A percentile compares a stretch with the other conserved stretches of the same genome.
Conservation (phyloP, 2,113 vertebrate species). For the Entelurus aequoreus region DNA sequence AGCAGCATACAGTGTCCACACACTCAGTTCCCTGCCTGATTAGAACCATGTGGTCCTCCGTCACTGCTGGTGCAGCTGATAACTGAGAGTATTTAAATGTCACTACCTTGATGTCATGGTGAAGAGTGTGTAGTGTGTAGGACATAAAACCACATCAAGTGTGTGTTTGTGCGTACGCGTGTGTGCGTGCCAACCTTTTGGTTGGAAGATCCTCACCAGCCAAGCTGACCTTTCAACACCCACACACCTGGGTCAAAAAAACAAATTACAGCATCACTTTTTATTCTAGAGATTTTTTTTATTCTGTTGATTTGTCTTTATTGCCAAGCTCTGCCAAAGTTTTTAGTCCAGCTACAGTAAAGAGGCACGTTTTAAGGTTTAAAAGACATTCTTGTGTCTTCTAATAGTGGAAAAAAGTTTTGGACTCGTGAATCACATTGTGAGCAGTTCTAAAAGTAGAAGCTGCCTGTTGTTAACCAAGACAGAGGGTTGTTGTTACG, state of each 20-base stretch:
- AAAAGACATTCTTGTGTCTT: too few species aligned
- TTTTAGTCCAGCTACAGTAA: too few species aligned
- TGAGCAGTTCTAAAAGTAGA: not conserved
- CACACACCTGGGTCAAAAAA: not conserved
- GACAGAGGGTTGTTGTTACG: not conserved
- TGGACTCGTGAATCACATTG: too few species aligned
- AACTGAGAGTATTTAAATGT: constrained; percentile 50
- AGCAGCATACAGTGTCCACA: constrained; percentile 27
- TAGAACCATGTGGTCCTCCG: constrained; percentile 37
- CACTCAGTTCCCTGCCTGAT: constrained; percentile 19
- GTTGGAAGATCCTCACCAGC: constrained; percentile 35
- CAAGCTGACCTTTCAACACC: not conserved
- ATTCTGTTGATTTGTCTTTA: too few species aligned
- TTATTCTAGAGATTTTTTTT: not conserved
- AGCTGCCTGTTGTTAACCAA: not conserved
- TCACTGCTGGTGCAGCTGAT: constrained; percentile 43
- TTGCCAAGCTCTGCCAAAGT: too few species aligned
- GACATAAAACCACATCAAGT: not conserved
- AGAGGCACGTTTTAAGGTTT: too few species aligned
- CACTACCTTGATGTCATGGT: constrained; percentile 29
- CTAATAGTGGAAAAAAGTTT: too few species aligned
- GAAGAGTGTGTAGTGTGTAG: not conserved
- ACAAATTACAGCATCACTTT: not conserved
- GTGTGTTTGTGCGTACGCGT: constrained; percentile 4
- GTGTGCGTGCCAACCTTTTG: constrained; percentile 28